phyloP scores from a whole-genome alignment of 2,888 invertebrate species.

The Ecliptopera silaceata region DNA sequence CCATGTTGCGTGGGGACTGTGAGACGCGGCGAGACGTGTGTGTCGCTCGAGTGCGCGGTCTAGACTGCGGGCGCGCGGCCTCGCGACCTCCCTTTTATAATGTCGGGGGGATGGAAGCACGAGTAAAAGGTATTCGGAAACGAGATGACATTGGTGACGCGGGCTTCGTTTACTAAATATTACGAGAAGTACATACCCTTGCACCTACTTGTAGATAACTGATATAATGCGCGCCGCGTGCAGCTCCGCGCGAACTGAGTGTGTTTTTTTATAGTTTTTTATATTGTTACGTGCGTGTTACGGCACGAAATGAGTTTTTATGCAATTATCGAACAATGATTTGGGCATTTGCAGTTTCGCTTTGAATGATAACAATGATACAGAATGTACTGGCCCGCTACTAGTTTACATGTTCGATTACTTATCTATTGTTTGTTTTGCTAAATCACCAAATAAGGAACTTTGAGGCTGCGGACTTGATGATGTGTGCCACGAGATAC shows the following conservation, averaged over 20 bases:
- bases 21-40: slow-evolving; percentile 63
- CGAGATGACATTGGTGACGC: slow-evolving; percentile 68
- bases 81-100: slow-evolving; percentile 66
- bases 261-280: slow-evolving; percentile 9
- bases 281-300: slow-evolving; percentile 15
- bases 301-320: slow-evolving; percentile 14
- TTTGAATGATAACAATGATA: slow-evolving; percentile 23
- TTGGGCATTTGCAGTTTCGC: slow-evolving; percentile 14
- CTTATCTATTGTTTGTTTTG: slow-evolving; percentile 17
- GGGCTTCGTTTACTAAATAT: slow-evolving; percentile 14
- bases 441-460: not conserved
- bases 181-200: slow-evolving; percentile 11
- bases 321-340: slow-evolving; percentile 21
- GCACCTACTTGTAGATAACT: slow-evolving; percentile 1
- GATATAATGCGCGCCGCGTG: slow-evolving; percentile 2
- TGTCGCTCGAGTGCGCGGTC: slow-evolving; percentile 67
- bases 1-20: slow-evolving; percentile 53
- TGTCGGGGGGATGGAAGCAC: slow-evolving; percentile 75
- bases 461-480: not conserved
- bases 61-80: slow-evolving; percentile 79
- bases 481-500: no score
- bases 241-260: not conserved
- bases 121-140: slow-evolving; percentile 72
- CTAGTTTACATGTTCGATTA: slow-evolving; percentile 8
- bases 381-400: not conserved